These are phyloP conservation scores for Nomada lathburiana DNA, from an alignment of 2,888 invertebrate species.

Conservation along the genomic window DNA sequence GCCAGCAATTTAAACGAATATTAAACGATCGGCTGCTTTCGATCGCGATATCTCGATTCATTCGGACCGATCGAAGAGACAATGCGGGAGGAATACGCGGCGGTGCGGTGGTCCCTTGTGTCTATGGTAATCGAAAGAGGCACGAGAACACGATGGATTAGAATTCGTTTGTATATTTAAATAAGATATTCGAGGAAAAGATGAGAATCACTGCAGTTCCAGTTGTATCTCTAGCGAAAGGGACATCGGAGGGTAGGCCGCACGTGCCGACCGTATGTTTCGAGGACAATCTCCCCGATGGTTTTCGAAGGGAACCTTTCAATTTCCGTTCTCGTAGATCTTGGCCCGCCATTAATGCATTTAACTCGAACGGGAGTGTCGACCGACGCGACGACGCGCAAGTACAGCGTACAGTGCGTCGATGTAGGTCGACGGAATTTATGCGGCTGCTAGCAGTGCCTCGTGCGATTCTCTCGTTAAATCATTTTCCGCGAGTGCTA, in stretches of 20 bases:
- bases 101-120: background rate
- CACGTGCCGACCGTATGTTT: constrained; percentile 79
- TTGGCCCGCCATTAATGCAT: constrained; percentile 29
- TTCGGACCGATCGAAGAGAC: background rate
- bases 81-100: background rate
- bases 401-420: too few relatives aligned
- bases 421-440: background rate
- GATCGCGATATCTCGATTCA: background rate
- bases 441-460: background rate
- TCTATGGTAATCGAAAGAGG: background rate
- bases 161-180: constrained; percentile 31
- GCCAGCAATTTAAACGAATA: rapidly evolving
- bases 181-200: constrained; percentile 45
- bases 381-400: too few relatives aligned
- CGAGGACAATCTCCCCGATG: constrained; percentile 54
- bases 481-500: background rate
- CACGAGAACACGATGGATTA: constrained; percentile 1
- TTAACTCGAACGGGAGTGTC: background rate
- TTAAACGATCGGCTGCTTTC: background rate
- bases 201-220: constrained; percentile 68
- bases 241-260: constrained; percentile 66
- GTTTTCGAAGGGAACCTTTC: constrained; percentile 61
- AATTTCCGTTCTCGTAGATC: constrained; percentile 70
- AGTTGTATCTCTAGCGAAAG: constrained; percentile 48
- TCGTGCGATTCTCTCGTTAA: background rate